Evolutionary conservation across 37 sponge, comb jelly and placozoan species (phyloP).

Genomic region (Eunapius fragilis): DNA sequence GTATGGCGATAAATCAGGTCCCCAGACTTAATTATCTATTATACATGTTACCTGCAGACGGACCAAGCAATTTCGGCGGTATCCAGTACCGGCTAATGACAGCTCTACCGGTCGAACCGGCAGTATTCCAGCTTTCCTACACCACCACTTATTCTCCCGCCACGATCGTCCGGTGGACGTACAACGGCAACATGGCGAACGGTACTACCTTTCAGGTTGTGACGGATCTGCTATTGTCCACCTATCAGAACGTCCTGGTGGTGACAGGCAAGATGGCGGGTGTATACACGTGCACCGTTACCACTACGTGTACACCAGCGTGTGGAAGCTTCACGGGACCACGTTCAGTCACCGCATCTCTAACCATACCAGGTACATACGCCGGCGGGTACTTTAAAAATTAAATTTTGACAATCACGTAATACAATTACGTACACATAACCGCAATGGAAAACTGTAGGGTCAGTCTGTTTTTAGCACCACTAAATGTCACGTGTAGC

Average conservation of each 20-base stretch:
- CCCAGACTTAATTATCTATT: too few relatives aligned
- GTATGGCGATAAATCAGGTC: too few relatives aligned
- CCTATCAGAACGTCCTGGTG: background rate
- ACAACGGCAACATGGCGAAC: background rate
- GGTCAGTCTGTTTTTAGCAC: too few relatives aligned
- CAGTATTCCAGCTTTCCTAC: background rate
- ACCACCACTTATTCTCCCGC: background rate
- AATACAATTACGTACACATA: too few relatives aligned
- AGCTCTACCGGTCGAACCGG: background rate
- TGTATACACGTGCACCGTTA: background rate
- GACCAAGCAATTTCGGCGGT: background rate
- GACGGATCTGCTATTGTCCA: background rate
- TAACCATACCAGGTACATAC: background rate
- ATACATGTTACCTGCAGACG: too few relatives aligned
- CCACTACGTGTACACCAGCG: background rate
- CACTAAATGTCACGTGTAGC: too few relatives aligned
- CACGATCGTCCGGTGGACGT: background rate
- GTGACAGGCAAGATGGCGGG: background rate
- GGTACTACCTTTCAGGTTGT: background rate
- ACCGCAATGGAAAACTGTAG: too few relatives aligned
- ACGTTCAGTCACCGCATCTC: background rate
- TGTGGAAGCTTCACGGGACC: background rate
- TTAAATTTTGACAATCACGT: too few relatives aligned
- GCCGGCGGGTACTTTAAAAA: too few relatives aligned
- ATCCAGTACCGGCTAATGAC: background rate